These are phyloP conservation scores for Drosophila equinoxialis DNA, from an alignment of 1,140 invertebrate genomes.

Conservation along the genomic window DNA sequence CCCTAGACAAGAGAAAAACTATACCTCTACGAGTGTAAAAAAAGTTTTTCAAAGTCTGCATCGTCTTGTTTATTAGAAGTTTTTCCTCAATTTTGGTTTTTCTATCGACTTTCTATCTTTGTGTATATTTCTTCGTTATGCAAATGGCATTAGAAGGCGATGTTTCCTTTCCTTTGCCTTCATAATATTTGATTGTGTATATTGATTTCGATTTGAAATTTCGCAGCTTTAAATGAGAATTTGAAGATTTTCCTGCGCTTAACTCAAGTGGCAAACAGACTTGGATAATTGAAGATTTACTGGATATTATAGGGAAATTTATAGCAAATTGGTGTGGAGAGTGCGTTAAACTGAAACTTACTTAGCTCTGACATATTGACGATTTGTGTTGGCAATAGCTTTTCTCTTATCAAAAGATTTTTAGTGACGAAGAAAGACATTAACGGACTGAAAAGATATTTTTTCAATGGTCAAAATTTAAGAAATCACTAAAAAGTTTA, in stretches of 20 bases:
- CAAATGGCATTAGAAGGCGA: slow-evolving; percentile 36
- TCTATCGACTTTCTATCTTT: slow-evolving; percentile 11
- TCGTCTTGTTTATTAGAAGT: slow-evolving; percentile 60
- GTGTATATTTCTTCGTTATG: slow-evolving; percentile 30
- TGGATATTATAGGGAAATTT: background rate
- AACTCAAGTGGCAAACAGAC: no score
- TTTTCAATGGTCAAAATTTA: no score
- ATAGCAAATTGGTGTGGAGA: background rate
- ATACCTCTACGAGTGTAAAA: slow-evolving; percentile 22
- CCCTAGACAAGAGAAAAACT: slow-evolving; percentile 8
- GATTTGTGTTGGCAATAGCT: no score
- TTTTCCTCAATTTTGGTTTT: no score
- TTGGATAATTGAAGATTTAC: no score
- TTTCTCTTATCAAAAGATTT: no score
- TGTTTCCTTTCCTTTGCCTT: slow-evolving; percentile 12
- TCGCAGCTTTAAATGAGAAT: no score
- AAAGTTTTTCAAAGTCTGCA: slow-evolving; percentile 59
- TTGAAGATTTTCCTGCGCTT: no score
- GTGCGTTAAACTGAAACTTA: background rate
- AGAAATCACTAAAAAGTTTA: no score
- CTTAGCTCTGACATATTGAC: background rate
- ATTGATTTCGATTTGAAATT: background rate
- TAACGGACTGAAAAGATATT: no score
- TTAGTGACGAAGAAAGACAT: no score
- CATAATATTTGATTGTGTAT: slow-evolving; percentile 16